Evolutionary conservation across 1,140 invertebrate genomes (phyloP).

Genomic region (Helicoverpa armigera): DNA sequence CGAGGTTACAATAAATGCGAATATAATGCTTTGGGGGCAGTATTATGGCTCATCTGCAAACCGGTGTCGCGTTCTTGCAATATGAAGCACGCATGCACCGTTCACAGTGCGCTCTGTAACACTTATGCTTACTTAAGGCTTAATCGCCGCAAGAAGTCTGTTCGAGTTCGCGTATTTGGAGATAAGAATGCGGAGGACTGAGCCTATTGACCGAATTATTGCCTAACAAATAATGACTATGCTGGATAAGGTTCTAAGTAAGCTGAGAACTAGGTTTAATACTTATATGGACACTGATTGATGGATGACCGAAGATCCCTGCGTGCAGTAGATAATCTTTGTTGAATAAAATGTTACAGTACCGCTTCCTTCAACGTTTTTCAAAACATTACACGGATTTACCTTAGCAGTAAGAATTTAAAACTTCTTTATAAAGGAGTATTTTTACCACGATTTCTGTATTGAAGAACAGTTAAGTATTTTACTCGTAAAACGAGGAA

Average conservation of each 20-base stretch:
- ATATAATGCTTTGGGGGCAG: slow-evolving; percentile 5
- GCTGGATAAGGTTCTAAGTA: not conserved
- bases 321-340: too few relatives aligned
- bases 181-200: slow-evolving; percentile 3
- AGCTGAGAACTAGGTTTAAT: not conserved
- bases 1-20: not conserved
- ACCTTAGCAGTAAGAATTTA: too few relatives aligned
- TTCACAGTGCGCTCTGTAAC: not conserved
- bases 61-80: not conserved
- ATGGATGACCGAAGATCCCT: not conserved
- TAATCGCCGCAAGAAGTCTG: slow-evolving; percentile 17
- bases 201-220: not conserved
- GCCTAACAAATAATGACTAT: not conserved
- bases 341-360: too few relatives aligned
- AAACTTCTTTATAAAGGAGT: too few relatives aligned
- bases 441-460: too few relatives aligned
- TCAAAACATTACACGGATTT: too few relatives aligned
- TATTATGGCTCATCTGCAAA: not conserved
- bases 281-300: not conserved
- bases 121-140: slow-evolving; percentile 16
- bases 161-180: slow-evolving; percentile 3
- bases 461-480: too few relatives aligned
- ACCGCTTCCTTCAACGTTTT: too few relatives aligned
- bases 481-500: too few relatives aligned
- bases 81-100: not conserved